Base-by-base conservation (phyloP, 1,140 invertebrate species). In the Bicyclus anynana region DNA sequence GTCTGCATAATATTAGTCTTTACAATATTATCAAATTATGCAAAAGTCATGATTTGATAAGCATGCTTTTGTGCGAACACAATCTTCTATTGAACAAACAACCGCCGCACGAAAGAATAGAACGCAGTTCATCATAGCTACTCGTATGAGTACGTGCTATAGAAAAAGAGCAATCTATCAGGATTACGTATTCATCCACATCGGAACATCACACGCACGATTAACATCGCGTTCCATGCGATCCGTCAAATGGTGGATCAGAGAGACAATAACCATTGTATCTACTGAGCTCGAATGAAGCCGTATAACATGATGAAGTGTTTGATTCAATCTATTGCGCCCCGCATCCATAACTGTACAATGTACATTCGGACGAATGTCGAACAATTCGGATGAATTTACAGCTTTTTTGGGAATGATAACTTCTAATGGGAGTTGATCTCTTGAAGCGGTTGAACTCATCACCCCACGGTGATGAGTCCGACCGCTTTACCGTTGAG, bases 261-360 rank as follows among this genome's bases (percentile, higher is more conserved):
- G 46, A 14, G 47, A 57, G 16, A 57, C 55, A 51, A 51, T 51
- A 37, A 57, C 47, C 23, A 51, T 57, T 51, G 48, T 57, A 57
- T 29, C 13, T 20, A 33, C 37, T 35, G 42, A 57, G 38, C 47
- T 35, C 26, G 38, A n/a, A 50, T 33, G 18, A 51, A 57, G 47
- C 38, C 27, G 40, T 57, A 42, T 57, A 13, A 51, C n/a, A 44
- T 57, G 38, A 51, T 51, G 37, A 46, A 51, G 38, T 44, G 18
- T 16, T 44, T 33, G 47, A 57, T 51, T 18, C 12, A 50, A 56
- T 49, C 54, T 40, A 56, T 56, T 42, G 16, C 14, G 37, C 3
- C 40, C 40, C 17, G 13, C 17, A 44, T 44, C 20, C 40, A 20
- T 44, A 40, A 40, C 17, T 40, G 13, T 16, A 40, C n/a, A 1